Evolutionary conservation across 53 echinoderm and acorn worm genomes (phyloP).

Genomic region (Paracentrotus lividus): DNA sequence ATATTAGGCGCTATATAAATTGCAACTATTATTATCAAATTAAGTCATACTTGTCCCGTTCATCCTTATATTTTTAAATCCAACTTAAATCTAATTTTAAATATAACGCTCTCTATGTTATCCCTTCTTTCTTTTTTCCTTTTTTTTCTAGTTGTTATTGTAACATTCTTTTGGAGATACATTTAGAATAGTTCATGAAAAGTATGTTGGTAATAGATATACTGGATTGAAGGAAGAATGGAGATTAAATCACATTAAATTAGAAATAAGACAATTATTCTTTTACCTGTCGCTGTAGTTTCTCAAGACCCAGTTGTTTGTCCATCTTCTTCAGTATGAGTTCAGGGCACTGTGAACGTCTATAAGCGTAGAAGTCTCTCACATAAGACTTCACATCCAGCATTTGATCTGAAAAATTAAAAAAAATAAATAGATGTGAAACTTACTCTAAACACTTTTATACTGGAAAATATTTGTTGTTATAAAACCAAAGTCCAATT

Average conservation of each 20-base stretch:
- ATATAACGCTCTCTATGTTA: too few species aligned
- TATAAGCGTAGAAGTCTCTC: constrained; percentile 96
- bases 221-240: background rate
- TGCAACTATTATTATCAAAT: too few species aligned
- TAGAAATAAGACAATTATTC: background rate
- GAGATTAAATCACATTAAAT: background rate
- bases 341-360: constrained; percentile 90
- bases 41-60: too few species aligned
- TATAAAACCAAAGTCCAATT: background rate
- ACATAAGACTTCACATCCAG: constrained; percentile 96
- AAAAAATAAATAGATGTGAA: background rate
- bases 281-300: constrained; percentile 93
- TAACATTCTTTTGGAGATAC: too few species aligned
- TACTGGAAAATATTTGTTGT: background rate
- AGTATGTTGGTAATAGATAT: too few species aligned
- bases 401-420: constrained; percentile 87
- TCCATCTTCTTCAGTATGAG: constrained; percentile 95
- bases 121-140: too few species aligned
- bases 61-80: too few species aligned
- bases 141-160: too few species aligned
- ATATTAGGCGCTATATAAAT: too few species aligned
- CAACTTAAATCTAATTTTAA: too few species aligned
- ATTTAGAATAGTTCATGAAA: too few species aligned
- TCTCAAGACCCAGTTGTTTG: constrained; percentile 83
- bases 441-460: background rate